These are phyloP conservation scores for Brachymystax lenok DNA, from an alignment of 2,797 vertebrate species.

Conservation along the genomic window DNA sequence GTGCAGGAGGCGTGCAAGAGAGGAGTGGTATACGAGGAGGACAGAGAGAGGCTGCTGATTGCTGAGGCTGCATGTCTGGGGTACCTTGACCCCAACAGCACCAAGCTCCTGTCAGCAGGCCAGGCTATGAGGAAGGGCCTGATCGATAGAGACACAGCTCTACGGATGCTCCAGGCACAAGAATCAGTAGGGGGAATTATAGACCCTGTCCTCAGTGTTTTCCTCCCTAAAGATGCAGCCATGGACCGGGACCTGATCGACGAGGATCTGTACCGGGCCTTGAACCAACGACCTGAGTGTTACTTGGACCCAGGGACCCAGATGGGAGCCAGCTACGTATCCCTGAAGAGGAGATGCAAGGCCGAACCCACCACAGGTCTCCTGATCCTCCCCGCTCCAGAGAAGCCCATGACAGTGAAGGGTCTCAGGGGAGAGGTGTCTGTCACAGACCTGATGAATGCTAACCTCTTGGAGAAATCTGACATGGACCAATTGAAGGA, in stretches of 20 bases:
- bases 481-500: constrained; percentile 81
- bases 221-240: constrained; percentile 87
- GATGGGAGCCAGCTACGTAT: constrained; percentile 82
- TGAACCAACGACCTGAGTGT: constrained; percentile 82
- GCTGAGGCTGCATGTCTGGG: constrained; percentile 89
- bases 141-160: constrained; percentile 81
- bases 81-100: constrained; percentile 84
- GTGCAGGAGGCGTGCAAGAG: constrained; percentile 86
- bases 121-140: constrained; percentile 92
- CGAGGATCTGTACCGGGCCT: constrained; percentile 78
- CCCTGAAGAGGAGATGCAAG: constrained; percentile 86
- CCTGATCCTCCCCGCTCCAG: constrained; percentile 82
- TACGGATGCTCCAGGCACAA: constrained; percentile 90
- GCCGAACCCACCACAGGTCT: constrained; percentile 85
- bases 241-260: constrained; percentile 85
- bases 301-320: constrained; percentile 88
- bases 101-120: constrained; percentile 81
- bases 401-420: constrained; percentile 82
- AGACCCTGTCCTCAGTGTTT: constrained; percentile 88
- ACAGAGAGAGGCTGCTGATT: constrained; percentile 83
- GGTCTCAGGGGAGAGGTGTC: constrained; percentile 85
- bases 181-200: constrained; percentile 89
- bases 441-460: constrained; percentile 82
- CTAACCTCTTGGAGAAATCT: constrained; percentile 81
- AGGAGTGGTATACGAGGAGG: constrained; percentile 84